Conservation (phyloP, 2,888 invertebrate genomes). For the Mythimna impura region DNA sequence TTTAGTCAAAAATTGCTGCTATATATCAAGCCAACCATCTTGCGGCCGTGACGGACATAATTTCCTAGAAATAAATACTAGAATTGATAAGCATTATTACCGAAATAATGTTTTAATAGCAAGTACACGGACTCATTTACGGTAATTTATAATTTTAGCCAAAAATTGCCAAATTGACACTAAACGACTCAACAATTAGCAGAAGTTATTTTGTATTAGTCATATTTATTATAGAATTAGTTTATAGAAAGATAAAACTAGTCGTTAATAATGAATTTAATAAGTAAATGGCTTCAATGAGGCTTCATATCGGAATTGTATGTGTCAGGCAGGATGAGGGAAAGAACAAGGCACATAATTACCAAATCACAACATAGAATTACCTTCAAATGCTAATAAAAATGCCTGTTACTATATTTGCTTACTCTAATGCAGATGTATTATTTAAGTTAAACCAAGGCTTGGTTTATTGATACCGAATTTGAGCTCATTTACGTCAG, state of each 20-base stretch:
- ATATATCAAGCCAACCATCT: background rate
- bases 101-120: constrained; percentile 32
- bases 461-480: constrained; percentile 35
- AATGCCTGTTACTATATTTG: constrained; percentile 21
- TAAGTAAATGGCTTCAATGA: constrained; percentile 72
- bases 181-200: constrained; percentile 78
- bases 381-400: constrained; percentile 22
- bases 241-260: constrained; percentile 74
- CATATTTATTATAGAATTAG: constrained; percentile 77
- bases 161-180: constrained; percentile 87
- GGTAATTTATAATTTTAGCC: constrained; percentile 82
- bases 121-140: constrained; percentile 51
- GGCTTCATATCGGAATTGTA: constrained; percentile 75
- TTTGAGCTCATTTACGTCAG: constrained; percentile 42
- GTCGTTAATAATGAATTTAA: constrained; percentile 73
- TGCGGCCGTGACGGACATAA: background rate
- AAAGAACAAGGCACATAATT: constrained; percentile 14
- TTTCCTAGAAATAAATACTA: constrained; percentile 3
- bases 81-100: constrained; percentile 9
- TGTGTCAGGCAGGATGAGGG: constrained; percentile 32
- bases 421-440: constrained; percentile 36
- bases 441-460: constrained; percentile 20
- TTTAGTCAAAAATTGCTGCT: constrained; percentile 28
- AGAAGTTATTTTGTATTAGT: constrained; percentile 75
- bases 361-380: constrained; percentile 21